Percentiles rank a stretch among this genome's conserved stretches.
These are phyloP conservation scores for Lasius fuliginosus DNA, from an alignment of 2,888 invertebrate genomes.

Conservation along the genomic window DNA sequence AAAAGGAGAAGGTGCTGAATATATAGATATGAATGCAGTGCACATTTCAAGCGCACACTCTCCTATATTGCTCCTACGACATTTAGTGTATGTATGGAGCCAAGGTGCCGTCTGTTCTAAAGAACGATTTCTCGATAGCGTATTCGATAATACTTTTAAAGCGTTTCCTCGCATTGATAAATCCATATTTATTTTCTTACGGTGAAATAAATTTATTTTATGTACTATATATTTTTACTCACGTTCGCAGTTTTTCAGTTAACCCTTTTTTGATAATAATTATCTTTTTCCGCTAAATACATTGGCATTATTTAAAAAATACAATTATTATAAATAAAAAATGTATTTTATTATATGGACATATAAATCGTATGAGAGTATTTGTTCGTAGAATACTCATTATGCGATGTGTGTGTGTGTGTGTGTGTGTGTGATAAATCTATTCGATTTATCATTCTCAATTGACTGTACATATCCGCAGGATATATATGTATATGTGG, in stretches of 20 bases:
- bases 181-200: not conserved
- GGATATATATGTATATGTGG: not conserved
- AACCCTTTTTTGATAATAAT: not conserved
- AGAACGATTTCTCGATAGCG: conserved; percentile 31
- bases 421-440: conserved; percentile 11
- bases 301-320: not conserved
- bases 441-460: conserved; percentile 9
- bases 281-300: not conserved
- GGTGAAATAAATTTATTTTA: conserved; percentile 3
- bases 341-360: not conserved
- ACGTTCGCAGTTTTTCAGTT: not conserved
- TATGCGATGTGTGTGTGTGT: not conserved
- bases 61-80: conserved; percentile 38
- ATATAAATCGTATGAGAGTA: not conserved
- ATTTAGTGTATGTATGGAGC: conserved; percentile 2
- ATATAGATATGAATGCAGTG: conserved; percentile 43
- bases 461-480: not conserved
- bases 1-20: conserved; percentile 26
- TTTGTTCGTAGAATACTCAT: not conserved
- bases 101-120: conserved; percentile 18
- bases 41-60: conserved; percentile 28
- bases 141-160: not conserved
- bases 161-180: not conserved
- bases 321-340: not conserved
- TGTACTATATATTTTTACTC: too few relatives aligned